Base-by-base conservation (phyloP, 1,140 invertebrate genomes). In the Drosophila arawakana region DNA sequence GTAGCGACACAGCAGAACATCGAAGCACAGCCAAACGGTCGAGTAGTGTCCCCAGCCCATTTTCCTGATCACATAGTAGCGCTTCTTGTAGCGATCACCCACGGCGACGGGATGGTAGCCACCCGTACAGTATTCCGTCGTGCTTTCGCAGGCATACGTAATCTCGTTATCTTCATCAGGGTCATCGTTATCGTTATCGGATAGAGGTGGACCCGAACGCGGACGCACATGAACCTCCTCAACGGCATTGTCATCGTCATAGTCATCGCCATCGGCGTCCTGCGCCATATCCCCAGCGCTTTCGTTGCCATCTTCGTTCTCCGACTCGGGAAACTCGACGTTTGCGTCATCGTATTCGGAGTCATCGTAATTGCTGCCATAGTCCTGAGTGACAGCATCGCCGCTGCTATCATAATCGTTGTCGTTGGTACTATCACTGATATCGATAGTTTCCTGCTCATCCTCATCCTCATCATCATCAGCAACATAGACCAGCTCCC, bases 31-130 rank as follows among this genome's bases (percentile, higher is more conserved):
- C 98, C 98, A 99, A 30, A 99, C 98, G 8, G 98, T 99, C 55
- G 98, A 99, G 93, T 99, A 99, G 93, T 99, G 98, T 44, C 98
- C 98, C 98, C 98, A 99, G 73, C 98, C 98, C 74, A 99, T 94
- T 94, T 99, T 99, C 66, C 97, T 94, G 57, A 98, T 96, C 77
- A 98, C 97, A 94, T 97, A 97, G 93, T 99, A 99, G 66, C 97
- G 95, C 90, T 74, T 55, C 11, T 79, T 60, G 35, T 98, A 98
- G 55, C 98, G 93, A 93, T 99, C 98, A 74, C 98, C 98, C 92
- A 98, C 98, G 94, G 96, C 96, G 15, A 99, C 97, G 70, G 97
- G 97, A 95, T 99, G 98, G 94, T 99, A 99, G 74, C 98, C 98
- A 82, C 98, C 98, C 94, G 97, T 97, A 78, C 96, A 95, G 92